Base-by-base conservation (phyloP, 2,797 vertebrate genomes). In the Spinus pinus region DNA sequence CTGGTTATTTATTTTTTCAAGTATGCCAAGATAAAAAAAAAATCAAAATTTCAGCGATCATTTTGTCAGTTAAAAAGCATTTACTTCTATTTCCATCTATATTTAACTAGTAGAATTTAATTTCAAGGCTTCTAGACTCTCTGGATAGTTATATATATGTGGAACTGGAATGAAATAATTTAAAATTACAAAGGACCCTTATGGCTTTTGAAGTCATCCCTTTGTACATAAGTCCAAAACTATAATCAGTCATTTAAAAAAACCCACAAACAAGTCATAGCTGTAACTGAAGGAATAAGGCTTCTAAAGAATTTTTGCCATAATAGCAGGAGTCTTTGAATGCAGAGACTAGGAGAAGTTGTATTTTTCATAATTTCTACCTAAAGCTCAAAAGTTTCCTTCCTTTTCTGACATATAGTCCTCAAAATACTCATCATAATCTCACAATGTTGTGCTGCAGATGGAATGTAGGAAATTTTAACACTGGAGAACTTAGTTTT, bases 211-310 rank as follows among this genome's bases (percentile, higher is more conserved):
- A n/a, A 44, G 5, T 37, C 19, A 47, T n/a, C 54, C 24, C 11
- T 78, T n/a, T 64, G 42, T 14, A 64, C 5, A 67, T 67, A 91
- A 82, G 44, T 31, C 4, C 17, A 5, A 50, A 86, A 30, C 10
- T 54, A n/a, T 25, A 31, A 57, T 23, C 7, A 37, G 10, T 33
- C 25, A 66, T 10, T 28, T 6, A 50, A 56, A 66, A 70, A 64
- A 15, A 0, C 4, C 10, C 3, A 1, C 20, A 7, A 1, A 41
- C 7, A 47, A 57, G 30, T 30, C 8, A 2, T 9, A 58, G 8
- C 70, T 31, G 13, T 3, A 37, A 9, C 10, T 53, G 21, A 94
- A 84, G 24, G 8, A 73, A 33, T 9, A 6, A 67, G 28, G 14
- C 15, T 93, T 82, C 23, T 87, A 64, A 72, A 87, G 51, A 51